Evolutionary conservation across 2,113 vertebrate genomes (phyloP).

Genomic region (Gnathonemus longibarbis): DNA sequence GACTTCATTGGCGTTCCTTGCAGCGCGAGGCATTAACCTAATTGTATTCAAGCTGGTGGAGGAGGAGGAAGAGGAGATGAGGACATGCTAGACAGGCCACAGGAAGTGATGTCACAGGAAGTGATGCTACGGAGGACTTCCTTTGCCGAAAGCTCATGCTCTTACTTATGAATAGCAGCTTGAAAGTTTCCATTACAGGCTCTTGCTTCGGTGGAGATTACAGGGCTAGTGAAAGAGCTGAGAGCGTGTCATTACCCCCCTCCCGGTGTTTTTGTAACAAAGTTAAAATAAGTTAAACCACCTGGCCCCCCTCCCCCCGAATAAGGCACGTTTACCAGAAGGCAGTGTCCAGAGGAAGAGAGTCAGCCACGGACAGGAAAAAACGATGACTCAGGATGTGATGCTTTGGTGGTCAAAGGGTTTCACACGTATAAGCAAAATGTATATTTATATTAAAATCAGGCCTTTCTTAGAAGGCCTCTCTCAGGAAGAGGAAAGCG

Average conservation of each 20-base stretch:
- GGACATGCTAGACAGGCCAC: neutral
- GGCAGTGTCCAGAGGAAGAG: neutral
- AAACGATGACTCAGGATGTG: neutral
- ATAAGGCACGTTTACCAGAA: neutral
- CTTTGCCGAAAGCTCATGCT: too few relatives aligned
- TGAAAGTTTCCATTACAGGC: neutral
- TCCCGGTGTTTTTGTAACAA: neutral
- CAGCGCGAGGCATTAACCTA: constrained; percentile 61
- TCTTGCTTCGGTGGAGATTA: neutral
- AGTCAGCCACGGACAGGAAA: neutral
- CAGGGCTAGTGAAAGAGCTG: neutral
- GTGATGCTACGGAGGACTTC: neutral
- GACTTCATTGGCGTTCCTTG: constrained; percentile 59
- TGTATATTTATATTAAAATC: neutral
- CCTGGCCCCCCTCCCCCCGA: neutral
- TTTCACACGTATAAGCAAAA: neutral
- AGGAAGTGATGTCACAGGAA: neutral
- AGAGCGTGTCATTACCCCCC: neutral
- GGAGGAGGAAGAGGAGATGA: constrained; percentile 11
- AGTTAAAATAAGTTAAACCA: neutral
- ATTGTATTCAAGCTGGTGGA: constrained; percentile 44
- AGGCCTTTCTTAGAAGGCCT: neutral
- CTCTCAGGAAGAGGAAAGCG: neutral
- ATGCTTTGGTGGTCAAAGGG: neutral
- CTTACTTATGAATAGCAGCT: neutral